Percentiles rank a stretch among this genome's conserved stretches.
Evolutionary conservation across 2,888 invertebrate species (phyloP).

Genomic region (Arenicola marina): DNA sequence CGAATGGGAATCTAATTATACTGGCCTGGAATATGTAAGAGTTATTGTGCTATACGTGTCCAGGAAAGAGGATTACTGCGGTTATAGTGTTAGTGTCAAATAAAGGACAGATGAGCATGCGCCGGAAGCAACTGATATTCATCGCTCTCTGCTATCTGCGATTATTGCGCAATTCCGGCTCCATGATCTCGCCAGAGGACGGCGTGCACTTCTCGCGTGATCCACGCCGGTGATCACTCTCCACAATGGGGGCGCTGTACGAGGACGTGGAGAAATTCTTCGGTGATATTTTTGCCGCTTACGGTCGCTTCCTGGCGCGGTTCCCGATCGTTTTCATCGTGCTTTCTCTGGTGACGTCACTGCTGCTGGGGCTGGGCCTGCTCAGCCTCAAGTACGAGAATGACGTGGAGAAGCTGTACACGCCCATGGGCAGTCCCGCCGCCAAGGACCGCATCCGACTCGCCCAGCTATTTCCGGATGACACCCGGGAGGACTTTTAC

Average conservation of each 20-base stretch:
- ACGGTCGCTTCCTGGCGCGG: constrained; percentile 34
- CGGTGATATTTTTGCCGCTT: constrained; percentile 30
- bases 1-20: too few species aligned
- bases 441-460: constrained; percentile 29
- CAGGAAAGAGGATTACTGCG: too few species aligned
- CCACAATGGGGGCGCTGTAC: constrained; percentile 33
- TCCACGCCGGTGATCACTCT: too few species aligned
- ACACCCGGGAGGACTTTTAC: constrained; percentile 12
- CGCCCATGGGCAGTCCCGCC: constrained; percentile 40
- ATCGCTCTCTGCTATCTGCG: too few species aligned
- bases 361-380: constrained; percentile 29
- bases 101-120: too few species aligned
- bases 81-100: too few species aligned
- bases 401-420: constrained; percentile 37
- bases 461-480: constrained; percentile 14
- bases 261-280: constrained; percentile 35
- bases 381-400: constrained; percentile 31
- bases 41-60: too few species aligned
- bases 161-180: too few species aligned
- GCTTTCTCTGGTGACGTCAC: constrained; percentile 25
- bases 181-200: too few species aligned
- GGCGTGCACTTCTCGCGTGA: too few species aligned
- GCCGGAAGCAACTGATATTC: too few species aligned
- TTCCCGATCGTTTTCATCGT: constrained; percentile 34
- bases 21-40: too few species aligned